Conservation (phyloP, 2,888 invertebrate species). For the Thalpophila matura region DNA sequence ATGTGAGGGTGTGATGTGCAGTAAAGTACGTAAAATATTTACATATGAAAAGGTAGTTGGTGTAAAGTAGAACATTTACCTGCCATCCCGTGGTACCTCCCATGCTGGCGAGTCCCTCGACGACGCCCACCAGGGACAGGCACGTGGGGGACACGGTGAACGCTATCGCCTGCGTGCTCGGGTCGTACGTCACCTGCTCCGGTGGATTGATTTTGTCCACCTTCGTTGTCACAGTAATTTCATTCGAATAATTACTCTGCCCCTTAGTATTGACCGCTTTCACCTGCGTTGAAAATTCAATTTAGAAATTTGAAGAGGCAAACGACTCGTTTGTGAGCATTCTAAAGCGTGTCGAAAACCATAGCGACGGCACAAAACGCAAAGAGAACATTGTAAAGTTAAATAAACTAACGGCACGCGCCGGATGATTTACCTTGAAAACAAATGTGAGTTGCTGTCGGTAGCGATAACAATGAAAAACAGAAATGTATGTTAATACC, state of each 20-base stretch:
- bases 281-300: conserved; percentile 85
- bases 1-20: conserved; percentile 35
- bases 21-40: conserved; percentile 12
- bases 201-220: conserved; percentile 96
- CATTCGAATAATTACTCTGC: conserved; percentile 96
- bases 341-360: conserved; percentile 72
- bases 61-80: conserved; percentile 66
- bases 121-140: conserved; percentile 94
- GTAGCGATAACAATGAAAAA: conserved; percentile 86
- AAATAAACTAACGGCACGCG: conserved; percentile 68
- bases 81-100: conserved; percentile 80
- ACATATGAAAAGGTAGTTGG: background rate
- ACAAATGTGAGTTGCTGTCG: conserved; percentile 89
- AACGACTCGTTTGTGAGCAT: conserved; percentile 54
- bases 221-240: conserved; percentile 95
- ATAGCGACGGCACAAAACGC: conserved; percentile 73
- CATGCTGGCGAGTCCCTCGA: conserved; percentile 92
- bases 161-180: conserved; percentile 93
- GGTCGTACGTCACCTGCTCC: conserved; percentile 95
- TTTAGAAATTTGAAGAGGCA: conserved; percentile 44
- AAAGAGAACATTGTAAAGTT: conserved; percentile 61
- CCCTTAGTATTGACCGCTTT: conserved; percentile 97
- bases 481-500: conserved; percentile 74
- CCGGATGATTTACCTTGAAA: conserved; percentile 86
- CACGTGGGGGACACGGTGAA: conserved; percentile 95